These are phyloP conservation scores for Polylopha cassiicola DNA, from an alignment of 2,888 invertebrate genomes.

Conservation along the genomic window DNA sequence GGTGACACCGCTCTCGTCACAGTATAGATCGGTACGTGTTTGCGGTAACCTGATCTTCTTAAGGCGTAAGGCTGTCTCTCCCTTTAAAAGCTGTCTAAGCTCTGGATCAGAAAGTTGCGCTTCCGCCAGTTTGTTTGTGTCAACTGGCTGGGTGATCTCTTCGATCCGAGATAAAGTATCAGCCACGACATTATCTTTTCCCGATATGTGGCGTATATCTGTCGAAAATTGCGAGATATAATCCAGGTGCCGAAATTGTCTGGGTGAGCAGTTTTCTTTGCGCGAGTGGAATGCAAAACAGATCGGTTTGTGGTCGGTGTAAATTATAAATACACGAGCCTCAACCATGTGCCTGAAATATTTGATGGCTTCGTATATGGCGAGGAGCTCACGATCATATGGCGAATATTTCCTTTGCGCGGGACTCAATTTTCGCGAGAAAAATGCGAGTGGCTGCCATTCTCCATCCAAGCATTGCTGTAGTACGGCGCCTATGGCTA, in stretches of 20 bases:
- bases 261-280: constrained; percentile 29
- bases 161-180: constrained; percentile 35
- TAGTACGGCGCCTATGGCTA: constrained; percentile 38
- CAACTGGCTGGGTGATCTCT: constrained; percentile 17
- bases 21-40: constrained; percentile 10
- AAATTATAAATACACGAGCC: constrained; percentile 34
- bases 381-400: constrained; percentile 43
- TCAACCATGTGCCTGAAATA: constrained; percentile 40
- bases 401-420: constrained; percentile 37
- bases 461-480: constrained; percentile 31
- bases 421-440: constrained; percentile 32
- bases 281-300: constrained; percentile 35
- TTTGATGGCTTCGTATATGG: constrained; percentile 36
- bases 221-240: constrained; percentile 37
- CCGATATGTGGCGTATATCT: constrained; percentile 33
- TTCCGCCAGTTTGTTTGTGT: constrained; percentile 11
- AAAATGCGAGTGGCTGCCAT: constrained; percentile 37
- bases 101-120: constrained; percentile 18
- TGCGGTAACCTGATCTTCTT: constrained; percentile 14
- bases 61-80: constrained; percentile 13
- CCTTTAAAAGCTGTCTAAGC: constrained; percentile 4
- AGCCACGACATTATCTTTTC: constrained; percentile 34
- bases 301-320: constrained; percentile 40
- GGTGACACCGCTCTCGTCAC: constrained; percentile 11
- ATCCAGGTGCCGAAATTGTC: constrained; percentile 36